These are phyloP conservation scores for Dichetophora obliterata DNA, from an alignment of 2,888 invertebrate genomes.

Conservation along the genomic window DNA sequence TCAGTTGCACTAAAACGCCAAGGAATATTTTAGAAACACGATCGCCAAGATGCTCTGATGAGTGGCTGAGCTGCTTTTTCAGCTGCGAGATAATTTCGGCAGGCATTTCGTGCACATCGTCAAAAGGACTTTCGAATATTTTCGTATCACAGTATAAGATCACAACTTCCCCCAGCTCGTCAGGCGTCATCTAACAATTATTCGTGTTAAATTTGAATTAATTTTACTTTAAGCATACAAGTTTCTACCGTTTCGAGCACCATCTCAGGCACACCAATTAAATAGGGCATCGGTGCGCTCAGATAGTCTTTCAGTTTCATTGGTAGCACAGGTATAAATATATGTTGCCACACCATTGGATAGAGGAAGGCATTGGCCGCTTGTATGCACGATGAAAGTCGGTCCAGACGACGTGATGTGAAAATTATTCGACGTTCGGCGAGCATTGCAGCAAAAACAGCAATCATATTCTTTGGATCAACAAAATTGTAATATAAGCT, in stretches of 20 bases:
- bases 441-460: conserved; percentile 94
- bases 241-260: conserved; percentile 75
- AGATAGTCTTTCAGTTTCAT: conserved; percentile 89
- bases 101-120: conserved; percentile 91
- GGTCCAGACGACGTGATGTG: conserved; percentile 88
- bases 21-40: conserved; percentile 94
- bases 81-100: conserved; percentile 82
- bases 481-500: conserved; percentile 99
- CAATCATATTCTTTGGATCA: conserved; percentile 93
- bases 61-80: conserved; percentile 67
- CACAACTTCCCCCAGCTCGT: conserved; percentile 94
- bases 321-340: conserved; percentile 96
- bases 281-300: conserved; percentile 96
- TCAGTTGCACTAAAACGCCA: conserved; percentile 87
- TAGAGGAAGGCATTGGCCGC: conserved; percentile 95
- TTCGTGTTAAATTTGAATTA: not conserved
- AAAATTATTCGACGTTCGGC: conserved; percentile 95
- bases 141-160: conserved; percentile 94
- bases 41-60: conserved; percentile 84
- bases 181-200: conserved; percentile 73
- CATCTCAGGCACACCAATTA: conserved; percentile 92
- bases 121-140: conserved; percentile 86
- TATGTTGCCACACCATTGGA: conserved; percentile 99
- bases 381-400: conserved; percentile 92
- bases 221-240: not conserved